Evolutionary conservation across 2,888 invertebrate species (phyloP).

Genomic region (Lasioglossum lativentre): DNA sequence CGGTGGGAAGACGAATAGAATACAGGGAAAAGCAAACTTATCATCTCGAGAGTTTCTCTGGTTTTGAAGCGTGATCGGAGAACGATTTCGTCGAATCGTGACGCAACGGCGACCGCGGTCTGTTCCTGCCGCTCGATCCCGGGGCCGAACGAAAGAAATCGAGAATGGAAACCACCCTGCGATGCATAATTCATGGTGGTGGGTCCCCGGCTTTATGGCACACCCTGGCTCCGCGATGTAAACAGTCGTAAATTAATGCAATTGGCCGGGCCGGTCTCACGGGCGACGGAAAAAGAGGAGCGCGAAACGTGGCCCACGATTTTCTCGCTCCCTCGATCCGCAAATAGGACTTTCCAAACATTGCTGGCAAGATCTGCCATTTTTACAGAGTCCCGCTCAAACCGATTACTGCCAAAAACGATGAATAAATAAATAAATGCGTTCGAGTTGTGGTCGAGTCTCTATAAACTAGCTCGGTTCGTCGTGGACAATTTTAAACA

Average conservation of each 20-base stretch:
- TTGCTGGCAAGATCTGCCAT: too few relatives aligned
- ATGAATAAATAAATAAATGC: too few relatives aligned
- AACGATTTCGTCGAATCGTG: slow-evolving; percentile 35
- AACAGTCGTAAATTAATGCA: slow-evolving; percentile 73
- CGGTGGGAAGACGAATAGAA: background rate
- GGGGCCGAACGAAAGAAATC: slow-evolving; percentile 53
- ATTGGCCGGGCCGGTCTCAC: slow-evolving; percentile 56
- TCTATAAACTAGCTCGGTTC: background rate
- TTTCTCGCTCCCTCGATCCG: slow-evolving; percentile 5
- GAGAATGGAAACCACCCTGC: slow-evolving; percentile 60
- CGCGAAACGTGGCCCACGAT: background rate
- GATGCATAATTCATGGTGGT: slow-evolving; percentile 77
- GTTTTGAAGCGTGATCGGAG: background rate
- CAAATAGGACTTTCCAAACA: slow-evolving; percentile 10
- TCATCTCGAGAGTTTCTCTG: background rate
- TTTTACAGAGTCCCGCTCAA: too few relatives aligned
- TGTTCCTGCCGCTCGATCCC: slow-evolving; percentile 1
- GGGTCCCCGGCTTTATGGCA: slow-evolving; percentile 60
- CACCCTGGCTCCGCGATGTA: slow-evolving; percentile 67
- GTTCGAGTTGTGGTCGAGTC: background rate
- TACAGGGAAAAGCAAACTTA: background rate
- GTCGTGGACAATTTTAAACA: background rate
- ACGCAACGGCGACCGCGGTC: slow-evolving; percentile 17
- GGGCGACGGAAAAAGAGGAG: slow-evolving; percentile 16
- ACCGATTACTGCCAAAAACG: too few relatives aligned